Conservation (phyloP, 1,140 invertebrate genomes). For the Orius laevigatus region DNA sequence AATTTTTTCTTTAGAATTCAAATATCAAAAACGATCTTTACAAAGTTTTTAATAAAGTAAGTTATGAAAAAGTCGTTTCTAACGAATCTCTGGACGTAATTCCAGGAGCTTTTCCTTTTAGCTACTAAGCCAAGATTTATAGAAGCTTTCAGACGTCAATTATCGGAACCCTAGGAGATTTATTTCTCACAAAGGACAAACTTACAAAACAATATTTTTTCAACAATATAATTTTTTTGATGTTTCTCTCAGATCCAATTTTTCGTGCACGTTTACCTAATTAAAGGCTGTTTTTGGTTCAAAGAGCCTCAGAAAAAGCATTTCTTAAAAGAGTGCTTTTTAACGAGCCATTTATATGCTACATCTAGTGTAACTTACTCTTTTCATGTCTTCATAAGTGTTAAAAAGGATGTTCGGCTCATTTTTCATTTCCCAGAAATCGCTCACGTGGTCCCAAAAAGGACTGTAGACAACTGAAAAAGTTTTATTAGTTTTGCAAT, state of each 20-base stretch:
- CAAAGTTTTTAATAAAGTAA: neutral
- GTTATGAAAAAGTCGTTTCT: neutral
- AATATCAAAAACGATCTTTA: constrained; percentile 1
- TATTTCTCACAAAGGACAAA: no score
- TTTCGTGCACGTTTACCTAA: no score
- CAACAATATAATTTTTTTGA: constrained; percentile 1
- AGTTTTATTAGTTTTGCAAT: no score
- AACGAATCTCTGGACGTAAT: neutral
- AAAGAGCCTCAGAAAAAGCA: no score
- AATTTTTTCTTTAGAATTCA: neutral
- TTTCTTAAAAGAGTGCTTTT: no score
- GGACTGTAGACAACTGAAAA: constrained; percentile 23
- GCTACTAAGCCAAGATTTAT: neutral
- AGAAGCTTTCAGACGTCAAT: neutral
- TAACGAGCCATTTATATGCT: no score
- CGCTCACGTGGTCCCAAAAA: constrained; percentile 25
- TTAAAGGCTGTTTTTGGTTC: no score
- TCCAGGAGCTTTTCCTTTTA: neutral
- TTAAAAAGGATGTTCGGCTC: constrained; percentile 32
- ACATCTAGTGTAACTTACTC: no score
- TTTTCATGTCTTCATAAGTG: constrained; percentile 34
- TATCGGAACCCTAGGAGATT: neutral
- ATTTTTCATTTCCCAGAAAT: constrained; percentile 28
- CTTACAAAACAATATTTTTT: no score
- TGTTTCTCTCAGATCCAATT: neutral